Evolutionary conservation across 1,140 invertebrate genomes (phyloP), one percentile per base, ranked within the genome.

Genomic region (Euwallacea similis): DNA sequence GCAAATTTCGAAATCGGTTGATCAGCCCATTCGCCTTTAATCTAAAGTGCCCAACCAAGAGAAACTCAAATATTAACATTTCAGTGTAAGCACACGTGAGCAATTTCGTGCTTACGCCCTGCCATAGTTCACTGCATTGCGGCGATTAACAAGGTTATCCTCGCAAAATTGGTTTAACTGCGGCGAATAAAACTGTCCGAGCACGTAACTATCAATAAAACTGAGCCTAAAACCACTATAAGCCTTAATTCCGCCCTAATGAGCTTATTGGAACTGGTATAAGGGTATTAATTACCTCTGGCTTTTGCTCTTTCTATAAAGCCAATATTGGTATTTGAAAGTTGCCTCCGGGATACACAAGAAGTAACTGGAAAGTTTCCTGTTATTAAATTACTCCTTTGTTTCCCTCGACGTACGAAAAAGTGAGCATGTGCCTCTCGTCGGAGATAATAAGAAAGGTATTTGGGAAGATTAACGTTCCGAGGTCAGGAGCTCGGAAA

Each of bases 181-280:
- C 7, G 13, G 47, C 16, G 61, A 63, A 63, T 63, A 63, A 63
- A 63, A 63, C 44, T 63, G 61, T 47, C 61, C 42, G 43, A 15
- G 10, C 61, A 47, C 61, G 43, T 63, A 63, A 46, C 61, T 63
- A 63, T 63, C 16, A 63, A 63, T 63, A 63, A 63, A 63, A 63
- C 44, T 10, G 16, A 7, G 61, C 44, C 61, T 47, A 11, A 42
- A 21, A 63, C 61, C 42, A 16, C 61, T 47, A 16, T 46, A 47
- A 47, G 61, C 10, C 61, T 47, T 63, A 42, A 46, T 63, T 46
- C 42, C 61, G n/a, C 2, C 11, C 43, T 63, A 63, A 63, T 63
- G 61, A 46, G 61, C 61, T 63, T 63, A 63, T 63, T 63, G 61
- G 61, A 44, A 43, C 11, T 61, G 42, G 59, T 43, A 61, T 10